Conservation (phyloP, 2,113 vertebrate species). For the Ceyx melanurus region DNA sequence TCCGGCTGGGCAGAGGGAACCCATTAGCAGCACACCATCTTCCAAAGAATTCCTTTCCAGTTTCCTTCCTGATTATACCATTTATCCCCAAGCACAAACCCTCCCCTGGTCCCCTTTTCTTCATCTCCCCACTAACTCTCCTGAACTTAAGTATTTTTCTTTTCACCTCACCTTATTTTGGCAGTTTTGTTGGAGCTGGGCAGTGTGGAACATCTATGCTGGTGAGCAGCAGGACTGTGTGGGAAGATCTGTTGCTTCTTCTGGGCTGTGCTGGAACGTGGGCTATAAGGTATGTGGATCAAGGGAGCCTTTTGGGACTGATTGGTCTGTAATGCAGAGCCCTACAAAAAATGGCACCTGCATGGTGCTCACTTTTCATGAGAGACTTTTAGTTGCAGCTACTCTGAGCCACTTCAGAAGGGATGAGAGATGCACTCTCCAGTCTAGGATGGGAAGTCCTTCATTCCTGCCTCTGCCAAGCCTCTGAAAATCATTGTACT, state of each 20-base stretch:
- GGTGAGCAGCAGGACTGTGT: not conserved
- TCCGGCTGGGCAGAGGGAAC: not conserved
- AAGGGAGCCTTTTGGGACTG: not conserved
- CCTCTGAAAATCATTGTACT: not conserved
- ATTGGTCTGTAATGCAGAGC: not conserved
- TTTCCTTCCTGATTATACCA: not conserved
- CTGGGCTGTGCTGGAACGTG: not conserved
- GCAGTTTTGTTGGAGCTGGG: not conserved
- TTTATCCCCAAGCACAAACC: not conserved
- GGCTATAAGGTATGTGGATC: rapidly evolving
- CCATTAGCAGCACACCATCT: not conserved
- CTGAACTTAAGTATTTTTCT: not conserved
- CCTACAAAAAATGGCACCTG: rapidly evolving
- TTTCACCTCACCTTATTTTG: not conserved
- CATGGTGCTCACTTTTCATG: rapidly evolving
- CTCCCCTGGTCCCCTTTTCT: not conserved
- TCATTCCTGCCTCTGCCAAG: not conserved
- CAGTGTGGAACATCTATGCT: not conserved
- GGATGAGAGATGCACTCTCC: not conserved
- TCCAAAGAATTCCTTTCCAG: conserved; percentile 24
- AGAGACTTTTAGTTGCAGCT: not conserved
- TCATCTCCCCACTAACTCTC: not conserved
- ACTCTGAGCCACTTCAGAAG: not conserved
- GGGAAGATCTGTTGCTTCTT: not conserved
- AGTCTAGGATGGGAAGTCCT: not conserved